Base-by-base conservation (phyloP, 1,140 invertebrate species). In the Neodiprion pinetum region DNA sequence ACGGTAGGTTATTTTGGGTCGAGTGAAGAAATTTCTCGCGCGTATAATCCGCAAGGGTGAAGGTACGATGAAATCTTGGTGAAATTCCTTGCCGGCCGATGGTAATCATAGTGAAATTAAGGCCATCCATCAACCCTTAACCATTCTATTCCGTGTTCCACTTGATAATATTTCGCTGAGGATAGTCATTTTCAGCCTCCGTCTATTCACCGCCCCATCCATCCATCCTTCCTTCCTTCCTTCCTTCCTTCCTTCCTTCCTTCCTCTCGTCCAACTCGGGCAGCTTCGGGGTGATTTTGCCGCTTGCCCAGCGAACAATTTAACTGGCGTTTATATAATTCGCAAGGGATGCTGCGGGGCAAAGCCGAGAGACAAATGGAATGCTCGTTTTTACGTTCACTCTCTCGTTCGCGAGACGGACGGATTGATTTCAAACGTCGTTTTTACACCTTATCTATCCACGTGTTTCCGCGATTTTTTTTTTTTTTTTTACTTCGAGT, bases 71-170 rank as follows among this genome's bases (percentile, higher is more conserved):
- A 40, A 40, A 40, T 40, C 28, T 40, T 40, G 28, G 28, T 40
- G 28, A 40, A 40, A 40, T 40, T 40, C 28, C 53, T 61, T 0
- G n/a, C 11, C n/a, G 79, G 78, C 77, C 72, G 79, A 77, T 80
- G 81, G 80, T 86, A 84, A 86, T 86, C 84, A 83, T 80, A 79
- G 82, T 77, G 75, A 85, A 86, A 86, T 86, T 85, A 86, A 85
- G 82, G 80, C 81, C 81, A 85, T 86, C 85, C 81, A 86, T 86
- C 85, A 85, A 79, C 77, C 78, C 68, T 49, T 49, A 71, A 73
- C 70, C 75, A 82, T 85, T 84, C 80, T 83, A 80, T 80, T 80
- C 80, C 73, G 74, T 73, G 76, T 78, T 78, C 79, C 80, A 83
- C 81, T 86, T 85, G 81, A 84, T 83, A 84, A 79, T 84, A 84